Conservation (phyloP, 2,888 invertebrate species). For the Hypomecis atomaria region DNA sequence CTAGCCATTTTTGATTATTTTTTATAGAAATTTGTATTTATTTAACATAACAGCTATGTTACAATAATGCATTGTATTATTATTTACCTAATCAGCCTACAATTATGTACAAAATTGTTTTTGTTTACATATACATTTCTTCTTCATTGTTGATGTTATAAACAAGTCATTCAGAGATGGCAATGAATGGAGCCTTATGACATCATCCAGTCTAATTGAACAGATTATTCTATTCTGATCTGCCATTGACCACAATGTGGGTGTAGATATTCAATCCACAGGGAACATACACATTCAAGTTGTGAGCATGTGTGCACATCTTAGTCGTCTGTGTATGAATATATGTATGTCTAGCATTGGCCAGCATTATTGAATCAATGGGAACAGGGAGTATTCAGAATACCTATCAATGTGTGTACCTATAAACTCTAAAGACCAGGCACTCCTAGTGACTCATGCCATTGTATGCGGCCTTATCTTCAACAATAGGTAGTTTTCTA, state of each 20-base stretch:
- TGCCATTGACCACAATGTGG: conserved; percentile 45
- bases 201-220: conserved; percentile 38
- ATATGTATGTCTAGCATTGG: no score
- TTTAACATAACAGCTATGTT: no score
- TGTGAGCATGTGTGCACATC: conserved; percentile 23
- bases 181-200: conserved; percentile 19
- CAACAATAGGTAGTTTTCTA: conserved; percentile 37
- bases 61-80: no score
- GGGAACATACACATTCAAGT: conserved; percentile 45
- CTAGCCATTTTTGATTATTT: no score
- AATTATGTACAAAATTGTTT: no score
- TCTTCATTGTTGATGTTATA: background rate
- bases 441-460: conserved; percentile 78
- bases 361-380: conserved; percentile 3
- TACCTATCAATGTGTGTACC: background rate
- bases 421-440: conserved; percentile 41
- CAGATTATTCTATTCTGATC: conserved; percentile 42
- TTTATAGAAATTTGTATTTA: no score
- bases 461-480: conserved; percentile 58
- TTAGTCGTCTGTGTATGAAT: conserved; percentile 18
- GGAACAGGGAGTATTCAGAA: background rate
- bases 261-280: conserved; percentile 43
- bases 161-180: background rate
- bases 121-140: background rate
- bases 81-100: no score